phyloP scores from a whole-genome alignment of 53 echinoderm and acorn worm genomes.

The Mesocentrotus franciscanus region DNA sequence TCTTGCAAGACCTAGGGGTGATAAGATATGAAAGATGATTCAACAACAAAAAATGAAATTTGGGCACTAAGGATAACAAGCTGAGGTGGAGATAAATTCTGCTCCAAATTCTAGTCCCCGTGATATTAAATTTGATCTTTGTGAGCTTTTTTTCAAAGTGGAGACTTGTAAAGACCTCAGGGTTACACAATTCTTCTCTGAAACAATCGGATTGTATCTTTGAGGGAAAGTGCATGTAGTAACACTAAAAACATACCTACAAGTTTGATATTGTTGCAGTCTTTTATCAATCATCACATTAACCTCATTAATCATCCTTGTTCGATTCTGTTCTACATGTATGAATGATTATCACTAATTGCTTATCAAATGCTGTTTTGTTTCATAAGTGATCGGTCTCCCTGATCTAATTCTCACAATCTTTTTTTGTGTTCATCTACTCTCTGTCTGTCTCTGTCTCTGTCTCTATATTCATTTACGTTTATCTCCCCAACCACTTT shows the following conservation, averaged over 20 bases:
- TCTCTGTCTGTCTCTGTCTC: neutral
- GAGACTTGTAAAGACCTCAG: no score
- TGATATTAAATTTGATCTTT: no score
- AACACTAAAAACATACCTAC: no score
- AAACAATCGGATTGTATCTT: no score
- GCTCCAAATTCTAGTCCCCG: neutral
- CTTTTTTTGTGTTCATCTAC: no score
- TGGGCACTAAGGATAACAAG: neutral
- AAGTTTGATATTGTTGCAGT: neutral
- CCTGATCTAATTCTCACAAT: neutral
- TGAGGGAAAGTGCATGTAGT: no score
- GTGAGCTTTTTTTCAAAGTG: no score
- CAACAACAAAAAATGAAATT: neutral
- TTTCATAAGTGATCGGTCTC: no score
- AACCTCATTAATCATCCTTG: neutral
- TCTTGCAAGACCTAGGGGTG: constrained; percentile 87
- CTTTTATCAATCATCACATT: neutral
- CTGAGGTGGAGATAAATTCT: neutral
- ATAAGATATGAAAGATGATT: neutral
- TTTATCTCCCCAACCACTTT: neutral
- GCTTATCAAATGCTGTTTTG: no score
- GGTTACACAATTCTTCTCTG: no score
- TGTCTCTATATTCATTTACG: neutral
- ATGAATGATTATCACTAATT: no score
- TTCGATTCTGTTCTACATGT: neutral